A percentile compares a stretch with the other conserved stretches of the same genome.
These are phyloP conservation scores for Popillia japonica DNA, from an alignment of 1,140 invertebrate species.

Conservation along the genomic window DNA sequence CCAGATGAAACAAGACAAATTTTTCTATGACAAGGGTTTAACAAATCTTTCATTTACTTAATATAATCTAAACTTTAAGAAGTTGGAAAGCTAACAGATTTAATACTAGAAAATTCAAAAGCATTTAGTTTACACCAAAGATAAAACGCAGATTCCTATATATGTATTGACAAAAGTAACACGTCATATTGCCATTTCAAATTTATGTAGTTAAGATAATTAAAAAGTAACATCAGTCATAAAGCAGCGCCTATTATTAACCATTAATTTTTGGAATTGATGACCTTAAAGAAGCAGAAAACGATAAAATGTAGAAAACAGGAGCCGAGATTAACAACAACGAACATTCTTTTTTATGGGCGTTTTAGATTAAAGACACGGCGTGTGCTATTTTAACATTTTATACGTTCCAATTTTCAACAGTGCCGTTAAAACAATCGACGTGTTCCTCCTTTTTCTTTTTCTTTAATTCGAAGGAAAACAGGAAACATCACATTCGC, in stretches of 20 bases:
- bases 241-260: slow-evolving; percentile 1
- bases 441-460: slow-evolving; percentile 23
- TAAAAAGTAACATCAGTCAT: not conserved
- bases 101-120: too few species aligned
- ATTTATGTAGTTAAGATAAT: slow-evolving; percentile 8
- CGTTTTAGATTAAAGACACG: slow-evolving; percentile 30
- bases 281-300: slow-evolving; percentile 22
- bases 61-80: too few species aligned
- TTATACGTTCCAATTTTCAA: slow-evolving; percentile 34
- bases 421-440: slow-evolving; percentile 21
- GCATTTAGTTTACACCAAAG: too few species aligned
- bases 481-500: slow-evolving; percentile 32
- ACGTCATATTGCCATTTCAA: not conserved
- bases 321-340: slow-evolving; percentile 1
- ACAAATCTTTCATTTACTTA: too few species aligned
- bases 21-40: too few species aligned
- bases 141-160: too few species aligned
- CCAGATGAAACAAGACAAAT: too few species aligned
- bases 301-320: slow-evolving; percentile 22
- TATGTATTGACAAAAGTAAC: too few species aligned
- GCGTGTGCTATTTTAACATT: slow-evolving; percentile 29
- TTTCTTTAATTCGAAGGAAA: slow-evolving; percentile 24
- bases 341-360: slow-evolving; percentile 33
- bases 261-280: slow-evolving; percentile 9
- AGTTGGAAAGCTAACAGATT: too few species aligned